phyloP scores from a whole-genome alignment of 2,888 invertebrate species.

The Bembecia ichneumoniformis region DNA sequence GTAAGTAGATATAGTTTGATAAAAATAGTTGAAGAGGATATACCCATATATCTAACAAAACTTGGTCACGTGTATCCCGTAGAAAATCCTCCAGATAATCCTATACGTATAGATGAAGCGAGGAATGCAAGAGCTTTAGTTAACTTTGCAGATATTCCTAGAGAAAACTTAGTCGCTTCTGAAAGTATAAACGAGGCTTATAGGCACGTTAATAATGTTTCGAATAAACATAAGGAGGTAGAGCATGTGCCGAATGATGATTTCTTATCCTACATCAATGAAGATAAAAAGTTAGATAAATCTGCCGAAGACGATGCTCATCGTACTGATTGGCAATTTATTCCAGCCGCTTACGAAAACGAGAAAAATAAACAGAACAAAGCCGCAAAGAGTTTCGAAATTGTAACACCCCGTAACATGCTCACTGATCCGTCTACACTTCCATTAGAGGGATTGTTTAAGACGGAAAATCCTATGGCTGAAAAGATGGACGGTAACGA shows the following conservation, averaged over 20 bases:
- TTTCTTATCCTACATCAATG: constrained; percentile 52
- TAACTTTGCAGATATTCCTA: constrained; percentile 46
- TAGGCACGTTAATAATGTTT: constrained; percentile 42
- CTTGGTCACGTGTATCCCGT: constrained; percentile 62
- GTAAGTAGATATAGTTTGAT: constrained; percentile 79
- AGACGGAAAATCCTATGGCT: constrained; percentile 59
- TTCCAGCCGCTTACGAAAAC: constrained; percentile 64
- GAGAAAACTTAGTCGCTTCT: constrained; percentile 61
- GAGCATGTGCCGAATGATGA: constrained; percentile 43
- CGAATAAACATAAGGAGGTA: constrained; percentile 23
- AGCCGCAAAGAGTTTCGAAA: constrained; percentile 42
- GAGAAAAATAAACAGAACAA: constrained; percentile 37
- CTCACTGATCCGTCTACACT: constrained; percentile 76
- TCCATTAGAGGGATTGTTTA: constrained; percentile 77
- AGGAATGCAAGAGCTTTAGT: constrained; percentile 60
- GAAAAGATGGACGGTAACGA: constrained; percentile 30
- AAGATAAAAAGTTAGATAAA: constrained; percentile 43
- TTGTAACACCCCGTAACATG: constrained; percentile 49
- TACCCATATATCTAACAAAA: constrained; percentile 64
- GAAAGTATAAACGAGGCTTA: constrained; percentile 67
- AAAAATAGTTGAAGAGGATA: constrained; percentile 76
- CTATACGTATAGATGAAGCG: constrained; percentile 63
- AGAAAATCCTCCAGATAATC: constrained; percentile 61
- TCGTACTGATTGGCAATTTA: constrained; percentile 49
- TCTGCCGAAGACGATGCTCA: constrained; percentile 27